These are phyloP conservation scores for Timema podura DNA, from an alignment of 2,888 invertebrate genomes.

Conservation along the genomic window DNA sequence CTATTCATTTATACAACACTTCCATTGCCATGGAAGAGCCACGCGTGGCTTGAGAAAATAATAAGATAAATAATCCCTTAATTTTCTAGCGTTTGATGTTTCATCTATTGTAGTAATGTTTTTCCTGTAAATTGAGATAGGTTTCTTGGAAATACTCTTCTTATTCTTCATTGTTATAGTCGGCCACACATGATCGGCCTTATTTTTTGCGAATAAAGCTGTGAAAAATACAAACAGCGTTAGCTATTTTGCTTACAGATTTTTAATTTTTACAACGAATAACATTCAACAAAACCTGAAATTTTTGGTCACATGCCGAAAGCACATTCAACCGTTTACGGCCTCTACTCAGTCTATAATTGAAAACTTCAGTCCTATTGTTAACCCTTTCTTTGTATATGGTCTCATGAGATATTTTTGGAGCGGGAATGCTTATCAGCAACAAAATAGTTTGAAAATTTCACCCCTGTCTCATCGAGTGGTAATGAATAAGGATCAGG, in stretches of 20 bases:
- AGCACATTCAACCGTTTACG: constrained; percentile 1
- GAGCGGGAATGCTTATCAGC: neutral
- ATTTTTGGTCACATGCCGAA: constrained; percentile 7
- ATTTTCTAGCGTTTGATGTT: neutral
- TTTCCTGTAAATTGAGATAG: neutral
- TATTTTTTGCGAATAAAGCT: constrained; percentile 1
- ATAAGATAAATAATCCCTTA: constrained; percentile 5
- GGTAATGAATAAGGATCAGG: constrained; percentile 3
- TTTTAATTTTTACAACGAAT: neutral
- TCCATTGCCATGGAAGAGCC: neutral
- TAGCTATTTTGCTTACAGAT: neutral
- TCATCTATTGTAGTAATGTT: neutral
- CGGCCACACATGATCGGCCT: neutral
- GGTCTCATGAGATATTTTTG: neutral
- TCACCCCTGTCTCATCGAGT: neutral
- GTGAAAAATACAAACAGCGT: neutral
- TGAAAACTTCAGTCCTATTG: neutral
- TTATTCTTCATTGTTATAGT: neutral
- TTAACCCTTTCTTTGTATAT: constrained; percentile 7
- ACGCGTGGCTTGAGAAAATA: neutral
- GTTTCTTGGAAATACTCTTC: too few relatives aligned
- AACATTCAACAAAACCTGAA: constrained; percentile 5
- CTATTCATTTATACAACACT: neutral
- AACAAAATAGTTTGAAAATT: constrained; percentile 3
- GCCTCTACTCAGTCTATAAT: constrained; percentile 9